phyloP scores from a whole-genome alignment of 2,888 invertebrate genomes.

The Tetranychus truncatus region DNA sequence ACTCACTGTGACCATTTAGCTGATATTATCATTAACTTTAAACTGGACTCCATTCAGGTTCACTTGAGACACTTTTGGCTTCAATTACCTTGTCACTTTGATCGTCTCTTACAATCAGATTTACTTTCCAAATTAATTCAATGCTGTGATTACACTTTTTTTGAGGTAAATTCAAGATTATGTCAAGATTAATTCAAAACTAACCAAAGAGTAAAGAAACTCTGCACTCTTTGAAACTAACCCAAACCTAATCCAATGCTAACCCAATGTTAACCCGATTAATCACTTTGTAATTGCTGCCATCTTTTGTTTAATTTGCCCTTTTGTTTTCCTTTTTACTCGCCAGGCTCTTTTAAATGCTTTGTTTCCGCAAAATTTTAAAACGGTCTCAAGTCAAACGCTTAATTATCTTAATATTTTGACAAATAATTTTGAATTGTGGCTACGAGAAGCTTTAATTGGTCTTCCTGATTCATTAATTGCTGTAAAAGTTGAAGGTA shows the following conservation, averaged over 20 bases:
- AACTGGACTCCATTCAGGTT: background rate
- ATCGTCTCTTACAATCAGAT: background rate
- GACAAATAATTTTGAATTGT: background rate
- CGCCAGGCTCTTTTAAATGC: background rate
- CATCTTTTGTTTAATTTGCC: background rate
- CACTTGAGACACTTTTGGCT: slow-evolving; percentile 4
- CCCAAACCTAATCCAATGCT: too few species aligned
- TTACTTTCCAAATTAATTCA: background rate
- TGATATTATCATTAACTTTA: background rate
- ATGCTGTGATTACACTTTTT: slow-evolving; percentile 1
- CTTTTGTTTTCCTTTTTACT: too few species aligned
- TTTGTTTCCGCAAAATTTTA: background rate
- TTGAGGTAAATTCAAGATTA: background rate
- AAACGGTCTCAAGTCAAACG: background rate
- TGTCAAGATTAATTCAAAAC: background rate
- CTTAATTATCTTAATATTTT: background rate
- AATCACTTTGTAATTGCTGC: background rate
- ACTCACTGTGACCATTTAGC: background rate
- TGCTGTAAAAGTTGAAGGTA: background rate
- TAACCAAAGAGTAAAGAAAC: background rate
- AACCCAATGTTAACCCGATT: background rate
- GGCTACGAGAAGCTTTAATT: background rate
- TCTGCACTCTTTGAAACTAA: too few species aligned
- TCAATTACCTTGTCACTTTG: background rate
- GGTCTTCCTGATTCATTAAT: background rate